Evolutionary conservation across 2,888 invertebrate species (phyloP), one percentile per base, ranked within the genome.

Genomic region (Oscheius sp.): DNA sequence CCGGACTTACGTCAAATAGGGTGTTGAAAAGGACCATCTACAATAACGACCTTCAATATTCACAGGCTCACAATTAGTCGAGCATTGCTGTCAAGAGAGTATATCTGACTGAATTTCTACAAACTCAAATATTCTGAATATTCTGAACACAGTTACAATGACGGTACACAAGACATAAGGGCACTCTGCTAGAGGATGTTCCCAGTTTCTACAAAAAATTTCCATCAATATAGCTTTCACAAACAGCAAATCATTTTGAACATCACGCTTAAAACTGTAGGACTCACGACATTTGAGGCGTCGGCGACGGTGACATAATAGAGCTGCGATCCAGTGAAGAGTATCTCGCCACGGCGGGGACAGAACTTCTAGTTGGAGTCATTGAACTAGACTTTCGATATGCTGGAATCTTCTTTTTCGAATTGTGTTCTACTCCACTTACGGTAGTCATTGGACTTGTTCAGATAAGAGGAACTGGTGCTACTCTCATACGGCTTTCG

Each of bases 321-420:
- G 78, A 76, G 32, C 59, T 58, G 21, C 81, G 70, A n/a, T 81
- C 81, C 1, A 73, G 35, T 42, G 66, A 74, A 35, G 66, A 78
- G 66, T 79, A 81, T 63, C 81, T 62, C n/a, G 77, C 35, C 1
- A 62, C 58, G n/a, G 74, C 29, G 21, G 77, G 60, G 4, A 59
- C 53, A 11, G 74, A 29, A 11, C 75, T 55, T 21, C 79, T 71
- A 10, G 78, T 78, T 13, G 82, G 82, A 2, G 82, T 82, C 29
- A 80, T 65, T 0, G 82, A 80, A 21, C 79, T 73, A 29, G 78
- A 53, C 37, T 68, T 77, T 57, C 82, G 82, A 48, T 82, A 82
- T 0, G 82, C 80, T 77, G 75, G 60, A 76, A 68, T 35, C 3
- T 35, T 5, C 2, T 10, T 51, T 33, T 1, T 51, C 1, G 0